A percentile compares a stretch with the other conserved stretches of the same genome.
phyloP scores from a whole-genome alignment of 2,888 invertebrate species.

The Megalurothrips usitatus region DNA sequence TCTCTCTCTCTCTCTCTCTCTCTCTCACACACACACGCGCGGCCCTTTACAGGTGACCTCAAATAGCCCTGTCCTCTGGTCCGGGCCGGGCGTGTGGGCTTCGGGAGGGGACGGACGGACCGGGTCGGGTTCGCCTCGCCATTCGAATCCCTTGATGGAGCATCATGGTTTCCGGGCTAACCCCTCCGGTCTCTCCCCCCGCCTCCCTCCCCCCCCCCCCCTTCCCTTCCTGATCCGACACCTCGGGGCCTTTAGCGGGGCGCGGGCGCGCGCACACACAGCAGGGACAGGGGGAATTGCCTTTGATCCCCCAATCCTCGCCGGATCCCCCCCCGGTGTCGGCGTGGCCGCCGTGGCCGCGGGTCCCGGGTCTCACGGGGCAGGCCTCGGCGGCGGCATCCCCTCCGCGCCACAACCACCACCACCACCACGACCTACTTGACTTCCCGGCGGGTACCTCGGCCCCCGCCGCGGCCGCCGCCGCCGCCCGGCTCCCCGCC shows the following conservation, averaged over 20 bases:
- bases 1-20: background rate
- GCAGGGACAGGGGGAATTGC: constrained; percentile 6
- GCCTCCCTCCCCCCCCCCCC: background rate
- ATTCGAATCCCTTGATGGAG: constrained; percentile 16
- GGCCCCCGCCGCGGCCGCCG: background rate
- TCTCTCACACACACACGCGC: background rate
- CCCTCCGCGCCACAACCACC: background rate
- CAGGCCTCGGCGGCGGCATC: background rate
- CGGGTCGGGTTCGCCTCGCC: background rate
- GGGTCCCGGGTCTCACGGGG: background rate
- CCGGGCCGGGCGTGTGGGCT: too few relatives aligned
- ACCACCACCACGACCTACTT: too few relatives aligned
- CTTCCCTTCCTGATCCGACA: background rate
- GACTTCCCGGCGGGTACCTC: background rate
- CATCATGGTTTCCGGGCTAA: background rate
- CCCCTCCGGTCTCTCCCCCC: background rate
- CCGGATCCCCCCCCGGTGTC: background rate
- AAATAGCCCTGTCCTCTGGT: background rate
- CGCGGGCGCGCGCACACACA: background rate
- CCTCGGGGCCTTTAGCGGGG: background rate
- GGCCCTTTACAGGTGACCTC: background rate
- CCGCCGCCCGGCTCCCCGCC: background rate
- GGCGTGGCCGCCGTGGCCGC: background rate
- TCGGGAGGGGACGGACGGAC: background rate
- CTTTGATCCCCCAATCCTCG: constrained; percentile 1